Base-by-base conservation (phyloP, 2,888 invertebrate species). In the Mesopsocus fuscifrons region DNA sequence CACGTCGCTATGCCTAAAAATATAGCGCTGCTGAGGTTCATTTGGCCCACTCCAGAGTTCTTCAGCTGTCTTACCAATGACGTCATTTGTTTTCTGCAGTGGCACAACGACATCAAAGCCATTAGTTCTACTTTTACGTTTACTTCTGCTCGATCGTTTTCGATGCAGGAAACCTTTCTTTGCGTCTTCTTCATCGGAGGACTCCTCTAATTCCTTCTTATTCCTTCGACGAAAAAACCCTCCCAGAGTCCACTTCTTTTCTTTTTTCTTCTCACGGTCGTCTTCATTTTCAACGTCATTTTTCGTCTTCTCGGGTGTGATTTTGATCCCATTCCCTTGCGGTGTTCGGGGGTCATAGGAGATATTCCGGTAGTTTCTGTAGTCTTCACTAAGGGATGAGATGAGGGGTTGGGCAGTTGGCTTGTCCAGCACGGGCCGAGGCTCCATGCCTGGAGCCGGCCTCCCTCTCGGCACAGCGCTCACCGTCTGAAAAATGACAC, bases 201-300 rank as follows among this genome's bases (percentile, higher is more conserved):
- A 70, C 13, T 69, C 68, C 43, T 69, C 71, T 44, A 17, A 68
- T 65, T 9, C 72, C 49, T 75, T 74, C 59, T 80, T 81, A 60
- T 78, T 78, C 55, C 77, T 69, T 38, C 57, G 49, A 48, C 79
- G 68, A 55, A 85, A 79, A 2, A 85, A 67, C 52, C 77, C 78
- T 5, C 84, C 82, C 34, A 85, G 70, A 6, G 80, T 79, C 84
- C 84, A 85, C 59, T 81, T 82, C 54, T 70, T 72, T 51, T 63
- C 65, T 51, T 75, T 77, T 52, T 74, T 75, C 53, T 69, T 66
- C 48, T 56, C 53, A 52, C 64, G 60, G 57, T 65, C 65, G 52
- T 52, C 51, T 46, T 50, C 49, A 47, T 42, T 41, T 34, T 43
- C 41, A 41, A 46, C 40, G 42, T 45, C 23, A n/a, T n/a, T n/a